Evolutionary conservation across 2,888 invertebrate genomes (phyloP).

Genomic region (Dorcus parallelipipedus): DNA sequence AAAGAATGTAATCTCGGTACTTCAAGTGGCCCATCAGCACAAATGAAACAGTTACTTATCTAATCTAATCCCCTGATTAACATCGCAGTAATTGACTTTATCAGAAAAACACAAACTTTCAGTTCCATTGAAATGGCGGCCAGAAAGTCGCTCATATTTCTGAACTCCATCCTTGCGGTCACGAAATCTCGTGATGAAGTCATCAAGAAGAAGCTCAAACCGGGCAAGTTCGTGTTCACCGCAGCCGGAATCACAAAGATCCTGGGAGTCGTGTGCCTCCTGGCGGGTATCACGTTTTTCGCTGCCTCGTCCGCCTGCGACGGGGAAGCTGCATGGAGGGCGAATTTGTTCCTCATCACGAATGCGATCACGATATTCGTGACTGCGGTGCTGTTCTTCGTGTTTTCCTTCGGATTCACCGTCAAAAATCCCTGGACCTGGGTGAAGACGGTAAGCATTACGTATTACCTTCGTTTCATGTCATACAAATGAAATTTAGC

Average conservation of each 20-base stretch:
- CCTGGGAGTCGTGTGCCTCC: conserved; percentile 22
- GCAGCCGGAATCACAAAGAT: conserved; percentile 26
- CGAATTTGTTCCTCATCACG: conserved; percentile 1
- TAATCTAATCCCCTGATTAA: too few relatives aligned
- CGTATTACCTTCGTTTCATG: not conserved
- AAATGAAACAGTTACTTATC: too few relatives aligned
- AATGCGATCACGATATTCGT: conserved; percentile 3
- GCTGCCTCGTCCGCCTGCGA: conserved; percentile 4
- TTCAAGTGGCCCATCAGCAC: too few relatives aligned
- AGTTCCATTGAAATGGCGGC: conserved; percentile 17
- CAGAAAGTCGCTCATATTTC: conserved; percentile 24
- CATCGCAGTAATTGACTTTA: too few relatives aligned
- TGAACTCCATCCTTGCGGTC: conserved; percentile 26
- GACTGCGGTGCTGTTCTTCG: conserved; percentile 18
- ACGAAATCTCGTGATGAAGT: conserved; percentile 25
- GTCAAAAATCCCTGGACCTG: conserved; percentile 23
- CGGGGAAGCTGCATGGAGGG: not conserved
- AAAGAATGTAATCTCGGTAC: too few relatives aligned
- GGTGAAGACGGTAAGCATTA: conserved; percentile 25
- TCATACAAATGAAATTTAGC: not conserved
- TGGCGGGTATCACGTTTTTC: conserved; percentile 13
- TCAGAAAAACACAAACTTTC: too few relatives aligned
- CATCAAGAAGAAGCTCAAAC: conserved; percentile 24
- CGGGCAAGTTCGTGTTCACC: conserved; percentile 28
- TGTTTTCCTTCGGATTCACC: conserved; percentile 24